A percentile compares a stretch with the other conserved stretches of the same genome.
These are phyloP conservation scores for Spermophilus dauricus DNA, from an alignment of 2,113 vertebrate genomes.

Conservation along the genomic window DNA sequence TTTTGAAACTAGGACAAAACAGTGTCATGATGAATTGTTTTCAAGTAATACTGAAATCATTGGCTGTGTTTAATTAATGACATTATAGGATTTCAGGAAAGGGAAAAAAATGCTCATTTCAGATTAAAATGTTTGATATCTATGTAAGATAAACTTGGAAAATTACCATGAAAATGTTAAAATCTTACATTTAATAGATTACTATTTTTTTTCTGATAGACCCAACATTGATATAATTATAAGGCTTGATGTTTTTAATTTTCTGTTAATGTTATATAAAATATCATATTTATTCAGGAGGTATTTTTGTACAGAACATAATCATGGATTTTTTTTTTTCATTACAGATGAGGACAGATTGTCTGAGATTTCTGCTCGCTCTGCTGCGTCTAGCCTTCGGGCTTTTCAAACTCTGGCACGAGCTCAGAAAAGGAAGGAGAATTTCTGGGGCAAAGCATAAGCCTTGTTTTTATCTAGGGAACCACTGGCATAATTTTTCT, in stretches of 20 bases:
- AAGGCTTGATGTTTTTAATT: conserved; percentile 32
- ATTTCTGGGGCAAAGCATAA: conserved; percentile 92
- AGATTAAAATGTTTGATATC: conserved; percentile 35
- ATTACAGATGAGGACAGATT: conserved; percentile 90
- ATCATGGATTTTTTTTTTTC: conserved; percentile 16
- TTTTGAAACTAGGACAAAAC: conserved; percentile 63
- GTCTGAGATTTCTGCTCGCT: conserved; percentile 93
- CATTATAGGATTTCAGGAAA: conserved; percentile 40
- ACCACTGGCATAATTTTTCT: conserved; percentile 44
- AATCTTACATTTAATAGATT: background rate
- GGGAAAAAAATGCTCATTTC: background rate
- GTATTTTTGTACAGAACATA: background rate
- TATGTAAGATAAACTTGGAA: conserved; percentile 16
- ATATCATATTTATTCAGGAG: background rate
- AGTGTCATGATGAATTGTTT: conserved; percentile 54
- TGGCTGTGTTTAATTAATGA: background rate
- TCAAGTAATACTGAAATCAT: conserved; percentile 32
- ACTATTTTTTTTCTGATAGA: background rate
- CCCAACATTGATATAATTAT: background rate
- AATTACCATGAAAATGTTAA: background rate
- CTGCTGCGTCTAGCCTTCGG: conserved; percentile 91
- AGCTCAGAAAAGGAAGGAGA: conserved; percentile 91
- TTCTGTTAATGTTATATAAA: conserved; percentile 16
- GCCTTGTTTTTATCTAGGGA: conserved; percentile 55
- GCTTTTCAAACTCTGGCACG: conserved; percentile 92